Base-by-base conservation (phyloP, 2,797 vertebrate species). In the Melopsittacus undulatus region DNA sequence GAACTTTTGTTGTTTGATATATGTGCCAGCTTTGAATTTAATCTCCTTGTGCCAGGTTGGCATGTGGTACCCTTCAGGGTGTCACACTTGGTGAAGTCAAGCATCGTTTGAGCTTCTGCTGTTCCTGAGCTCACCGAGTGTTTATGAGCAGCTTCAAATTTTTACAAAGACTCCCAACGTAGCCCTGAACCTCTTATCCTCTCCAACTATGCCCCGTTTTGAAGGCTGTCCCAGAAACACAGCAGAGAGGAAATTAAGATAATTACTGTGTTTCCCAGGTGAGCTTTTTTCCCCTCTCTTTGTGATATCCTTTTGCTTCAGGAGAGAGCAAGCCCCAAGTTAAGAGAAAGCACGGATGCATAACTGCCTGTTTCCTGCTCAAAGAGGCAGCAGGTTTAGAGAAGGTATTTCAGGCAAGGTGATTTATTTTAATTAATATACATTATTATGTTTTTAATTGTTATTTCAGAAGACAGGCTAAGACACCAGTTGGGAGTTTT, bases 11-110 rank as follows among this genome's bases (percentile, higher is more conserved):
- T 74, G 11, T 83, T 94, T 95, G 89, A 92, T 83, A 66, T 15
- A 40, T 67, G n/a, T 62, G 91, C 93, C 94, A 96, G 75, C 82
- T 80, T 87, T 63, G 73, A 93, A 92, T 95, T 96, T 92, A 83
- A 76, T 79, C 79, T 92, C 63, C 36, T 24, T 63, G n/a, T 95
- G 92, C 95, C 95, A 97, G 68, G 43, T 61, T 83, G 69, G 88
- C 92, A 96, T 93, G 86, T 92, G 94, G 91, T 88, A 51, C 94
- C 87, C 94, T 45, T 96, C 92, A 91, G 96, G 95, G 67, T 94
- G 89, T 95, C 92, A 86, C 87, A 61, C 85, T 84, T 67, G 73
- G 73, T 78, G 85, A 87, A 95, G 77, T 63, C 80, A 69, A 88
- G 76, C 87, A 87, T 86, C 36, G 0, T 83, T 76, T 79, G 83